Conservation (phyloP, 2,888 invertebrate genomes). For the Hemicrepidius hirtus region DNA sequence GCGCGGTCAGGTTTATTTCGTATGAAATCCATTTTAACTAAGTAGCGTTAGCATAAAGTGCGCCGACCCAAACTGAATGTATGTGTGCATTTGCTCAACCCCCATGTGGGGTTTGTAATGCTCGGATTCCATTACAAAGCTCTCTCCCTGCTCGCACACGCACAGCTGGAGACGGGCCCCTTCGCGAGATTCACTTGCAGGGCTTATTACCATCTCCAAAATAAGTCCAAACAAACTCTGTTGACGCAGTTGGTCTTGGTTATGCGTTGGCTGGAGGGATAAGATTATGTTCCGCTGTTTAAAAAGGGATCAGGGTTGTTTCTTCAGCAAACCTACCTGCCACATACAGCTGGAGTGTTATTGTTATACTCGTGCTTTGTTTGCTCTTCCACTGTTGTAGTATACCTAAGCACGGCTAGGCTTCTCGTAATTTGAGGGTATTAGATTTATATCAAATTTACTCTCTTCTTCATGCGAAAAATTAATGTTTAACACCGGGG, state of each 20-base stretch:
- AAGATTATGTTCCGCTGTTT: conserved; percentile 51
- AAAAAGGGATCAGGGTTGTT: conserved; percentile 51
- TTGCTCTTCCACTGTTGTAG: conserved; percentile 36
- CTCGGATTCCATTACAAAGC: conserved; percentile 65
- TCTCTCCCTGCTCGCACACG: conserved; percentile 56
- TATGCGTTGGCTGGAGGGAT: conserved; percentile 49
- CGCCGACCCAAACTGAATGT: conserved; percentile 44
- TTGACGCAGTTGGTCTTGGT: conserved; percentile 66
- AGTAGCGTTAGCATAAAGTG: conserved; percentile 49
- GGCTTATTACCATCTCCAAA: conserved; percentile 65
- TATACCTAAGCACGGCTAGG: conserved; percentile 28
- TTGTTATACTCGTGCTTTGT: conserved; percentile 49
- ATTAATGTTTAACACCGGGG: background rate
- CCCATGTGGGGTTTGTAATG: conserved; percentile 63
- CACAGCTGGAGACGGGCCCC: conserved; percentile 59
- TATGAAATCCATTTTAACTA: conserved; percentile 57
- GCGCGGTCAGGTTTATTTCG: conserved; percentile 59
- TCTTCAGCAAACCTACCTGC: conserved; percentile 52
- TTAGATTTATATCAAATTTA: conserved; percentile 36
- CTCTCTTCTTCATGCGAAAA: conserved; percentile 8
- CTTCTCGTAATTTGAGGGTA: conserved; percentile 32
- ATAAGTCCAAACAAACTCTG: conserved; percentile 67
- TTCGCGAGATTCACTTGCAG: conserved; percentile 59
- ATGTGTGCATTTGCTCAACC: conserved; percentile 58
- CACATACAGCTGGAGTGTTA: conserved; percentile 52